These are phyloP conservation scores for Brachionus plicatilis DNA, from an alignment of 1,140 invertebrate species.

Conservation along the genomic window DNA sequence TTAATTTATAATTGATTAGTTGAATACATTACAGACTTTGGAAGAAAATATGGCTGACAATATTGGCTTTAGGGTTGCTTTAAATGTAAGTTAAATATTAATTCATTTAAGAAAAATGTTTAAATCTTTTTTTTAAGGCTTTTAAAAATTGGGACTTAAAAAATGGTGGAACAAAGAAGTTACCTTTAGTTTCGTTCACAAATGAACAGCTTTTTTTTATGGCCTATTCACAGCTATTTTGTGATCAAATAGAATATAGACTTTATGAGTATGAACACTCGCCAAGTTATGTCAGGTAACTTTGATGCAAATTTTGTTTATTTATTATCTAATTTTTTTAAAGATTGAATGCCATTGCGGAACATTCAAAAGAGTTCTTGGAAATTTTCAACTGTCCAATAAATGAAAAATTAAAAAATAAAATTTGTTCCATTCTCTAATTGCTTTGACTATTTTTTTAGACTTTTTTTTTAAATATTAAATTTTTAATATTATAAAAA, in stretches of 20 bases:
- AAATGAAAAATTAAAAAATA: not conserved
- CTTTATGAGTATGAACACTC: not conserved
- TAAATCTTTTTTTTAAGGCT: not conserved
- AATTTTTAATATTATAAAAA: not conserved
- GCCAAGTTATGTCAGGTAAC: not conserved
- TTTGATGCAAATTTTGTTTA: not conserved
- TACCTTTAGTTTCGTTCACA: not conserved
- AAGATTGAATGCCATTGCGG: not conserved
- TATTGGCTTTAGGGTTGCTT: not conserved
- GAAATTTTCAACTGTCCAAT: not conserved
- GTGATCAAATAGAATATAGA: not conserved
- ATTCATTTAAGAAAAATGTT: not conserved
- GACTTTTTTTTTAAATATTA: not conserved
- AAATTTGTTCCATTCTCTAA: not conserved
- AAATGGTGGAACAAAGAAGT: not conserved
- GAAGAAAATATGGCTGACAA: constrained; percentile 15
- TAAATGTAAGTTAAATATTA: not conserved
- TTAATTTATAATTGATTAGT: not conserved
- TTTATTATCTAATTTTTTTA: not conserved
- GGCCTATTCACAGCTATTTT: not conserved
- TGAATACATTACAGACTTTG: not conserved
- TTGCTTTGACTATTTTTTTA: not conserved
- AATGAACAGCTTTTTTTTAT: constrained; percentile 1
- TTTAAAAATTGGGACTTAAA: not conserved
- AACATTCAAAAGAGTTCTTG: not conserved